Base-by-base conservation (phyloP, 2,797 vertebrate genomes). In the Valencia hispanica region DNA sequence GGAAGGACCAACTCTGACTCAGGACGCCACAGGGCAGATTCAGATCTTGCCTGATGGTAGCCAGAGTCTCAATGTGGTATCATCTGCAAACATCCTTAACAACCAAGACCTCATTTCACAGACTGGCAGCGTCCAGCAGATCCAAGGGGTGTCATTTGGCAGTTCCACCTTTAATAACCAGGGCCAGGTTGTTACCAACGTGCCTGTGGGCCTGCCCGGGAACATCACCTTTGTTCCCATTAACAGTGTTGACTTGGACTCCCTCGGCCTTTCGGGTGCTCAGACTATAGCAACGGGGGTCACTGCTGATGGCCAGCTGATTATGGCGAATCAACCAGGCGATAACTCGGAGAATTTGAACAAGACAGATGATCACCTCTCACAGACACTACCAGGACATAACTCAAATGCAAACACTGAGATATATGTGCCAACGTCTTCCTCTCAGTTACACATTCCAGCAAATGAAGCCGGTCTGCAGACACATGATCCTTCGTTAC, bases 171-270 rank as follows among this genome's bases (percentile, higher is more conserved):
- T 97, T 92, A 97, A 96, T 95, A 97, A 96, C 94, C 98, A 99
- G 94, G 96, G 97, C 82, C 98, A 99, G 93, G 97, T 99, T 92
- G 97, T 99, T 95, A 95, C 97, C 89, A 99, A 98, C 77, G 97
- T 99, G 95, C 97, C 98, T 95, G 92, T 99, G 93, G 97, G 98
- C 90, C 94, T 99, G 94, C 97, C 97, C 17, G 97, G 98, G 93
- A 99, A 99, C 94, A 99, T 99, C 89, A 98, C 98, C 81, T 99
- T 99, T 96, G 97, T 99, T 94, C 98, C 98, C 91, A 98, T 99
- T 91, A 99, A 99, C 92, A 99, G 98, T 82, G 95, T 99, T 89
- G 97, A 99, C 95, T 94, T 99, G 95, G 98, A 99, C 95, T 99
- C 98, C 85, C 96, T 99, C 72, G 97, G 98, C 93, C 96, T 99